Evolutionary conservation across 2,888 invertebrate genomes (phyloP).

Genomic region (Andricus quercusramuli): DNA sequence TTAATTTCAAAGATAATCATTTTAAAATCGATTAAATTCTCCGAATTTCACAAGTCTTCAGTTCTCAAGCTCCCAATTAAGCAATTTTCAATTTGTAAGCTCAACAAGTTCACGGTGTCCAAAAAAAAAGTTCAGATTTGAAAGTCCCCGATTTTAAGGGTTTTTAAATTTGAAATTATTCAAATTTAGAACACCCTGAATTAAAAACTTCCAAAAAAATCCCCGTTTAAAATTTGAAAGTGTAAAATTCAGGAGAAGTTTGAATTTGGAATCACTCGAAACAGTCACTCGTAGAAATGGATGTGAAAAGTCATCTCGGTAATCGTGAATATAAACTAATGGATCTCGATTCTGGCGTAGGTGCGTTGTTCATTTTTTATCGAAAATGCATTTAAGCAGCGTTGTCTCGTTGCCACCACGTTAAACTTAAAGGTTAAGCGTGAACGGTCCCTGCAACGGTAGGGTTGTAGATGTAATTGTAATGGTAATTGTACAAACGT

Average conservation of each 20-base stretch:
- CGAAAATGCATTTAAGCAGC: conserved; percentile 38
- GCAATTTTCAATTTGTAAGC: too few species aligned
- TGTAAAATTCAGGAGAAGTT: conserved; percentile 10
- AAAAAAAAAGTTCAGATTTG: neutral
- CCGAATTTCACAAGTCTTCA: too few species aligned
- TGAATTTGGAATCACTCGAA: conserved; percentile 2
- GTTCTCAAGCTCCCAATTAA: neutral
- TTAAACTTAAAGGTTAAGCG: conserved; percentile 31
- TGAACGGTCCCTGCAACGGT: conserved; percentile 19
- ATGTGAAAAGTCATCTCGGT: conserved; percentile 18
- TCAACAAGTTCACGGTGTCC: too few species aligned
- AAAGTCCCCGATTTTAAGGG: neutral
- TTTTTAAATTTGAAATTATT: neutral
- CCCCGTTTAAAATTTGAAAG: neutral
- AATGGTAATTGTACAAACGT: conserved; percentile 5
- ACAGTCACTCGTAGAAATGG: conserved; percentile 1
- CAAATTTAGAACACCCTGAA: neutral
- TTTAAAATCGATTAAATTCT: too few species aligned
- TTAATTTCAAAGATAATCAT: neutral
- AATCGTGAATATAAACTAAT: conserved; percentile 26
- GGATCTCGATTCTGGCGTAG: conserved; percentile 6
- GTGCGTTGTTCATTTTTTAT: conserved; percentile 20
- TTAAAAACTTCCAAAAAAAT: neutral
- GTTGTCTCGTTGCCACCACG: conserved; percentile 29
- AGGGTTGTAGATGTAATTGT: conserved; percentile 20